Base-by-base conservation (phyloP, 2,888 invertebrate genomes). In the Nymphalis urticae region DNA sequence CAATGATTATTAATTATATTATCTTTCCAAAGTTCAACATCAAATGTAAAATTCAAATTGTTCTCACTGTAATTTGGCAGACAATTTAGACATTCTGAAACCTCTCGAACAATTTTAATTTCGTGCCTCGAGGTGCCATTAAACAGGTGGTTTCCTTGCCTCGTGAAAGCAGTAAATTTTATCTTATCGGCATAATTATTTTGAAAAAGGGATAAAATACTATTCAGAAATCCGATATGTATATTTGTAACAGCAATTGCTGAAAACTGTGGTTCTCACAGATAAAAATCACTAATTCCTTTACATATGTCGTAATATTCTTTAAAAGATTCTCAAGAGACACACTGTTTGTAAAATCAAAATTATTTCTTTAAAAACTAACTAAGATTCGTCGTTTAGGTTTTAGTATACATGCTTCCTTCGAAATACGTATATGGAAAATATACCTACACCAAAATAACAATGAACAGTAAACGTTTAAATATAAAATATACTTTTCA, bases 131-230 rank as follows among this genome's bases (percentile, higher is more conserved):
- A 66, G 54, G 65, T 68, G 70, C 68, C 66, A 71, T 75, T 72
- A 73, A 75, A 73, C 75, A 72, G 68, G 75, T 75, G 68, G 73
- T 70, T 66, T 60, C 56, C 62, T 66, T 66, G 51, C 64, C 75
- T 73, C 76, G 63, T 75, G 76, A 75, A 76, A 73, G 81, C 80
- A 76, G 85, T 89, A 87, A 87, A 88, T 89, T 86, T 80, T 80
- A 76, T 84, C 84, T 87, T 89, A 87, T 87, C 87, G 82, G 73
- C 80, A 78, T 87, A 86, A 89, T 87, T 85, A 83, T 82, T 79
- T 75, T 79, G 77, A 81, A 82, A 86, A 83, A 80, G 81, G 83
- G 83, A 86, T 82, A 83, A 78, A 79, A 81, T 80, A 82, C 79
- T 78, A 80, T 81, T 84, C 83, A 73, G 75, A 75, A 58, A 50